These are phyloP conservation scores for Syngnathus acus DNA, from an alignment of 2,797 vertebrate genomes.

Conservation along the genomic window DNA sequence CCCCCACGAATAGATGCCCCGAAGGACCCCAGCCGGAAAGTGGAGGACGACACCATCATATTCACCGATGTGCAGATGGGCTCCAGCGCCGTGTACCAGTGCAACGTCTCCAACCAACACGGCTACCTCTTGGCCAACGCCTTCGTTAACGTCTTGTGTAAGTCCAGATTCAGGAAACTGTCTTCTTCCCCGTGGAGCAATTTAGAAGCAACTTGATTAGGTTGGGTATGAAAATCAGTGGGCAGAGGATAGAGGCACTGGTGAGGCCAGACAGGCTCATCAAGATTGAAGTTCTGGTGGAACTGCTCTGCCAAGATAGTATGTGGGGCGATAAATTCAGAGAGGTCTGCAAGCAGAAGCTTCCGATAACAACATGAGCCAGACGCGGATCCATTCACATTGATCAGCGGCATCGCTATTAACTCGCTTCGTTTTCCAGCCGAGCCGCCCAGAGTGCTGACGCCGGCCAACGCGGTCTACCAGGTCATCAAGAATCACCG, in stretches of 20 bases:
- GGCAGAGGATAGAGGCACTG: background rate
- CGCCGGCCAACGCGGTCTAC: conserved; percentile 77
- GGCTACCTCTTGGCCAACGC: conserved; percentile 91
- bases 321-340: too few species aligned
- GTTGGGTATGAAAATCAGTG: background rate
- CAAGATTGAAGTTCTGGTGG: background rate
- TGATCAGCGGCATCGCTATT: conserved; percentile 25
- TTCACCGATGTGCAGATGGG: conserved; percentile 83
- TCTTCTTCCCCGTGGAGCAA: background rate
- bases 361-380: background rate
- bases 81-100: conserved; percentile 93
- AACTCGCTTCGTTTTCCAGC: conserved; percentile 63
- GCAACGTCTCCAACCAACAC: conserved; percentile 88
- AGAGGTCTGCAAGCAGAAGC: too few species aligned
- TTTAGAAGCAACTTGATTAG: background rate
- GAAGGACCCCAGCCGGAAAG: conserved; percentile 80
- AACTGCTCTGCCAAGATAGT: background rate
- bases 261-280: background rate
- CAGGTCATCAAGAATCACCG: conserved; percentile 83
- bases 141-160: conserved; percentile 93
- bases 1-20: conserved; percentile 72
- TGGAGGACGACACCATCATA: conserved; percentile 88
- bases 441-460: conserved; percentile 89
- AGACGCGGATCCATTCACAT: conserved; percentile 12
- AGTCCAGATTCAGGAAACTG: conserved; percentile 42